These are phyloP conservation scores for Zapornia atra DNA, from an alignment of 2,113 vertebrate genomes.

Conservation along the genomic window DNA sequence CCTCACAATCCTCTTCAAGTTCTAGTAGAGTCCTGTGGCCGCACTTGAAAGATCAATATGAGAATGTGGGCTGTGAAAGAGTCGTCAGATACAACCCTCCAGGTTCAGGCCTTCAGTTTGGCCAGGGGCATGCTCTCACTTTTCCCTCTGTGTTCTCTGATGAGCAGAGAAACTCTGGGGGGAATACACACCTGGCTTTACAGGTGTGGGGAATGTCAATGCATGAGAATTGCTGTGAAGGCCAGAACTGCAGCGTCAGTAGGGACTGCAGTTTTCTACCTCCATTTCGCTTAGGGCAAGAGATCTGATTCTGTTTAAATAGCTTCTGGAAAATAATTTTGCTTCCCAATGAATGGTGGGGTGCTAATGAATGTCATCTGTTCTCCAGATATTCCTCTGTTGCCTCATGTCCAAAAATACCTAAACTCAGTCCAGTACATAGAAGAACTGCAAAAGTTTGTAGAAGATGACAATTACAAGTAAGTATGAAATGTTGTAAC, in stretches of 20 bases:
- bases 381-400: slow-evolving; percentile 87
- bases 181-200: not conserved
- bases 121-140: accelerated
- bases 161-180: not conserved
- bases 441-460: slow-evolving; percentile 98
- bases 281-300: not conserved
- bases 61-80: not conserved
- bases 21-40: not conserved
- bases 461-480: slow-evolving; percentile 99
- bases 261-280: not conserved
- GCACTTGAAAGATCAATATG: not conserved
- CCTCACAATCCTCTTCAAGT: not conserved
- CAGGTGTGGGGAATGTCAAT: not conserved
- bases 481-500: slow-evolving; percentile 70
- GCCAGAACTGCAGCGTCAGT: not conserved
- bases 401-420: slow-evolving; percentile 98
- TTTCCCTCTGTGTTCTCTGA: accelerated
- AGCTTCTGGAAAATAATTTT: not conserved
- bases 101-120: not conserved
- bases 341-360: not conserved
- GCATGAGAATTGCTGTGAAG: not conserved
- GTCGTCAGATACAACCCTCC: not conserved
- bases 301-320: not conserved
- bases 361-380: not conserved
- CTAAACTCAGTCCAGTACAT: slow-evolving; percentile 97